phyloP scores from a whole-genome alignment of 1,140 invertebrate genomes.

The Bombyx mori region ASM3026992v2 NC_085113.1:8010501-8011000 shows the following conservation, averaged over 20 bases:
- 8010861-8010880: no score
- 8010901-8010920: no score
- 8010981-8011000: no score
- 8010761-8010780: constrained; percentile 79
- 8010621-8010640: constrained; percentile 91
- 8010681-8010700: constrained; percentile 76
- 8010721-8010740: constrained; percentile 91
- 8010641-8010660: constrained; percentile 94
- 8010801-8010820: background rate
- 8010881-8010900: no score
- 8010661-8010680: constrained; percentile 85
- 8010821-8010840: background rate
- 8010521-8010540: no score
- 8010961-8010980: no score
- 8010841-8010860: no score
- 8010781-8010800: constrained; percentile 14
- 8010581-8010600: constrained; percentile 90
- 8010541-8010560: no score
- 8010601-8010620: constrained; percentile 95
- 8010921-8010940: no score
- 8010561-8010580: background rate
- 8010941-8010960: no score
- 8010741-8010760: constrained; percentile 97
- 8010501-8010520: no score
- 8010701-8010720: constrained; percentile 81